Base-by-base conservation (phyloP, 2,888 invertebrate genomes). In the Ashinkailepas kermadecensis region DNA sequence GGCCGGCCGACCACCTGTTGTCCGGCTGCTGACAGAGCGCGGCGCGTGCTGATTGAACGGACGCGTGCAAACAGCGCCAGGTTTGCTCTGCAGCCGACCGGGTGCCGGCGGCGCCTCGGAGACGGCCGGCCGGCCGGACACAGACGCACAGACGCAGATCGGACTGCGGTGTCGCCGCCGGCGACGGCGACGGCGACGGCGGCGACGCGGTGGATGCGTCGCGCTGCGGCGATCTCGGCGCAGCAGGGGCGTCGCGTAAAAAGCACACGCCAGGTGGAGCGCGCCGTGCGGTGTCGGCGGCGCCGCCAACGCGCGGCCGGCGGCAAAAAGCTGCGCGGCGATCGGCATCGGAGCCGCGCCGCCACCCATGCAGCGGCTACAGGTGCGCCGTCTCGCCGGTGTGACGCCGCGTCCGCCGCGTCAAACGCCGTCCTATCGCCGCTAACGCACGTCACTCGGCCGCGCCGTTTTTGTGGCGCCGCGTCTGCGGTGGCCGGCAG, bases 1-100 rank as follows among this genome's bases (percentile, higher is more conserved):
- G 70, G 25, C 25, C 39, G 70, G 39, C 39, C 70, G 39, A 10
- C 70, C 70, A 70, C 70, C 70, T 70, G 70, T 70, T 25, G 70
- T 39, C 70, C 25, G n/a, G 39, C 13, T 67, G 67, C 25, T 67
- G 67, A 67, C 67, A 25, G 39, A 25, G 70, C 25, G 65, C 70
- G 39, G 39, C 70, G 39, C 23, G 70, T 70, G 70, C 70, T 39
- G 70, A 70, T 70, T 70, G 23, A 70, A 70, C 12, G 70, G 13
- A 25, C 25, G 15, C 70, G 70, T 70, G 39, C 39, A 39, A 39
- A 39, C 4, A 39, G 39, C 39, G 39, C 39, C 39, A 4, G 39
- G 39, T 39, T 39, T 39, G 39, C 39, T 39, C 39, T 39, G 39
- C 39, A 4, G 39, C 39, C 4, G 39, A 39, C 2, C 39, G 39